Evolutionary conservation across 2,888 invertebrate genomes (phyloP), one percentile per base, ranked within the genome.

Genomic region (Hyles lineata): DNA sequence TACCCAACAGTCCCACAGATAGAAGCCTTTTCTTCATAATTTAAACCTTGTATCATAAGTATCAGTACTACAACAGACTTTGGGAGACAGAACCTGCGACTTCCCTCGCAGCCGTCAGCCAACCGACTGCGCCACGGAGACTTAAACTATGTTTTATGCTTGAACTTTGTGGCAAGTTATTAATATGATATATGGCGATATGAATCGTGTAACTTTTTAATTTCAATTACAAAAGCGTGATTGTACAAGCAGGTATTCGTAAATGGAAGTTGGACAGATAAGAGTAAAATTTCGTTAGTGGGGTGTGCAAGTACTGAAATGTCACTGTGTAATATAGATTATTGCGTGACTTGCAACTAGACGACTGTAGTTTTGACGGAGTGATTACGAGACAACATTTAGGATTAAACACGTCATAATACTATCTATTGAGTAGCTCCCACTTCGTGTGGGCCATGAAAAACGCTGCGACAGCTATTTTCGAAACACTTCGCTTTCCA

Each of bases 331-430:
- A 72, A 73, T 59, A 71, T 73, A 73, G 61, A 55, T 73, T 63
- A 73, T 75, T 76, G 62, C 70, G 61, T n/a, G 61, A 61, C 58
- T 67, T 71, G 70, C 73, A 62, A 74, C 73, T 77, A 77, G 75
- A 76, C 79, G 70, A 75, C 76, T 76, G 79, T 74, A 75, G 75
- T 75, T 82, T 79, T 82, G 83, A 83, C 82, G 82, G 77, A 79
- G 72, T 76, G 72, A 78, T 79, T 79, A 80, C 79, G 77, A 79
- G 78, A 82, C 76, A 78, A 76, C 79, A 78, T 80, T 83, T 80
- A 80, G 77, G 81, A 82, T 82, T 84, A 85, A 73, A 74, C 23
- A 70, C 74, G 76, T 71, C 76, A 77, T 76, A 76, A 74, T 73
- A 62, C 72, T 73, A 74, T 74, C 60, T 70, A 72, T 63, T 72